Conservation (phyloP, 1,140 invertebrate species). For the Papilio xuthus region DNA sequence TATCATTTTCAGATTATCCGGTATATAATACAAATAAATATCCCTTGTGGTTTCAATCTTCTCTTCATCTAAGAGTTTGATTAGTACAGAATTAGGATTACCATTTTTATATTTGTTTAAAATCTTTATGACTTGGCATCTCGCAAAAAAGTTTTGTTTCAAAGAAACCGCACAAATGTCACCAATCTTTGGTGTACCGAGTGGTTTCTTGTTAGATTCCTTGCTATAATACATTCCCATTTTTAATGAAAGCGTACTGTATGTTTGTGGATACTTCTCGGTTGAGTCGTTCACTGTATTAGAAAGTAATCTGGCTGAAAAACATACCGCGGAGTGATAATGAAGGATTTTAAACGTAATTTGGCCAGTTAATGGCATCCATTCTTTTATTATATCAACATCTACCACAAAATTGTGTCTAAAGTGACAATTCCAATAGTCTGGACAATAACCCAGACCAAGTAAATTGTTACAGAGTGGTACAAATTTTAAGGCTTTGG, state of each 20-base stretch:
- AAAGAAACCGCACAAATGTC: constrained; percentile 70
- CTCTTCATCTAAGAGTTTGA: constrained; percentile 74
- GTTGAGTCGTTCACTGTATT: constrained; percentile 48
- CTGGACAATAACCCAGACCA: constrained; percentile 66
- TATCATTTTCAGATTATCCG: constrained; percentile 65
- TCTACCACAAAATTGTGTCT: constrained; percentile 62
- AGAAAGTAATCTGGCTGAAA: constrained; percentile 65
- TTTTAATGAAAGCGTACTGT: constrained; percentile 64
- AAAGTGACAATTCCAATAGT: constrained; percentile 66
- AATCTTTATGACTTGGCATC: constrained; percentile 73
- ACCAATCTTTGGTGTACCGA: constrained; percentile 63
- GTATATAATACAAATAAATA: constrained; percentile 68
- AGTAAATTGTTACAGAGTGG: constrained; percentile 68
- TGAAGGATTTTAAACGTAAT: constrained; percentile 72
- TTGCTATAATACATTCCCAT: constrained; percentile 69
- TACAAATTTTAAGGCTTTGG: constrained; percentile 61
- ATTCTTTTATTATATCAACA: constrained; percentile 61
- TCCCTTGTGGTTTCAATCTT: constrained; percentile 55
- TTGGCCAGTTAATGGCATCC: constrained; percentile 67
- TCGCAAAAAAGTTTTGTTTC: constrained; percentile 58
- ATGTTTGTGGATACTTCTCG: constrained; percentile 62
- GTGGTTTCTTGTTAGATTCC: constrained; percentile 61
- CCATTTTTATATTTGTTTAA: constrained; percentile 51
- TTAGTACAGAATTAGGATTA: constrained; percentile 62
- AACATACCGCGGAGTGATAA: constrained; percentile 60